Evolutionary conservation across 2,888 invertebrate genomes (phyloP).

Genomic region (Meandrusa payeni): DNA sequence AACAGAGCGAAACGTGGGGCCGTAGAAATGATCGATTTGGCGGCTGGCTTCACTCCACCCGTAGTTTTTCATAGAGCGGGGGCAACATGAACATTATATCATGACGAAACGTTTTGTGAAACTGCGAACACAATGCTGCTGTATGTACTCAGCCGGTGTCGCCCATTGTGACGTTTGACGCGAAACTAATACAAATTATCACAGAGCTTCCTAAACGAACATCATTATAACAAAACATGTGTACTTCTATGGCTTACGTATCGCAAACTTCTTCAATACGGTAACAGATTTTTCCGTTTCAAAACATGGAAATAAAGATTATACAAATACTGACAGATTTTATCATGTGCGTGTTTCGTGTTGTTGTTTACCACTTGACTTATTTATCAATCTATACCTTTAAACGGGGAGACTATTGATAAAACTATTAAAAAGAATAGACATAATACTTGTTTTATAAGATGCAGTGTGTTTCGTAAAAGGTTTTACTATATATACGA

Average conservation of each 20-base stretch:
- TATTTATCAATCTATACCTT: too few relatives aligned
- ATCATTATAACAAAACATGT: conserved; percentile 30
- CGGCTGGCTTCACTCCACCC: conserved; percentile 23
- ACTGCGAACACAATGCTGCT: conserved; percentile 51
- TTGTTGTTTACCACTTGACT: too few relatives aligned
- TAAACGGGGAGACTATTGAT: too few relatives aligned
- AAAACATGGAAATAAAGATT: conserved; percentile 14
- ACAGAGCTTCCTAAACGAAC: conserved; percentile 35
- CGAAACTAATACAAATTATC: conserved; percentile 58
- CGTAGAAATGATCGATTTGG: conserved; percentile 10
- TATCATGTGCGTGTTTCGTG: too few relatives aligned
- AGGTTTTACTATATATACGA: too few relatives aligned
- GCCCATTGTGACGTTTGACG: conserved; percentile 54
- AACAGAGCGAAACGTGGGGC: conserved; percentile 6
- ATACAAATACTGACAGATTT: too few relatives aligned
- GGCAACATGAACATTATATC: conserved; percentile 45
- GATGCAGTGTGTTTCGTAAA: too few relatives aligned
- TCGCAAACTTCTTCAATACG: neutral
- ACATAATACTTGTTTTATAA: too few relatives aligned
- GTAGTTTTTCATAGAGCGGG: conserved; percentile 23
- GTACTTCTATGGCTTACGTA: conserved; percentile 10
- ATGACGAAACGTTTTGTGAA: conserved; percentile 58
- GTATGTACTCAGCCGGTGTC: conserved; percentile 54
- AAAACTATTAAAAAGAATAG: too few relatives aligned
- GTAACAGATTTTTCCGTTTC: conserved; percentile 15